Evolutionary conservation across 2,797 vertebrate genomes (phyloP), one percentile per base, ranked within the genome.

Genomic region (Brachymystax lenok): DNA sequence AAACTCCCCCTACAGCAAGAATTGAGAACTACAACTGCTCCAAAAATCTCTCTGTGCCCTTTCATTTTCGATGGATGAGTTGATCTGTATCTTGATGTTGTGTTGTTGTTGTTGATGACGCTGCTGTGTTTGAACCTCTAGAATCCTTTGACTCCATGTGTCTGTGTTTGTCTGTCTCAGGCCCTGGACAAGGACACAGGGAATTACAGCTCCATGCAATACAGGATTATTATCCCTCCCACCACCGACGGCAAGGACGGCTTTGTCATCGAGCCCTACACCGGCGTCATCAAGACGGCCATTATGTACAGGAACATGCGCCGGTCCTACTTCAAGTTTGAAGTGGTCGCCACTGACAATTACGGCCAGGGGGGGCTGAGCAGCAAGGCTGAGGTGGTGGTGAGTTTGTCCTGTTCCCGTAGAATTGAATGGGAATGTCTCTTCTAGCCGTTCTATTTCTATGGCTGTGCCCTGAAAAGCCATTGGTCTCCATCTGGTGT

Each of bases 281-380:
- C 95, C 0, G 98, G 98, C 5, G 87, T 98, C 10, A 95, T 99
- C 90, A 99, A 99, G 93, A 98, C 97, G 0, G 97, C 98, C 10
- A 99, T 99, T 95, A 95, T 98, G 81, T 99, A 99, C 92, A 96
- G 96, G 86, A 99, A 99, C 84, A 98, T 98, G 97, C 95, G 98
- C 73, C 94, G 98, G 77, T 97, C 96, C 3, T 98, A 99, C 89
- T 99, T 98, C 90, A 99, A 96, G 88, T 99, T 99, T 89, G 95
- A 98, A 80, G 97, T 98, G 80, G 94, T 98, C 13, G 98, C 98
- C 30, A 98, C 96, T 0, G 98, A 99, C 8, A 83, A 98, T 92
- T 98, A 97, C 0, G 98, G 98, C 21, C 94, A 93, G 84, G 98
- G 97, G 84, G 98, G 97, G n/a, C 91, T 97, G 88, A 99, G 96